Conservation (phyloP, 2,797 vertebrate species). For the Gallinago solitaria region DNA sequence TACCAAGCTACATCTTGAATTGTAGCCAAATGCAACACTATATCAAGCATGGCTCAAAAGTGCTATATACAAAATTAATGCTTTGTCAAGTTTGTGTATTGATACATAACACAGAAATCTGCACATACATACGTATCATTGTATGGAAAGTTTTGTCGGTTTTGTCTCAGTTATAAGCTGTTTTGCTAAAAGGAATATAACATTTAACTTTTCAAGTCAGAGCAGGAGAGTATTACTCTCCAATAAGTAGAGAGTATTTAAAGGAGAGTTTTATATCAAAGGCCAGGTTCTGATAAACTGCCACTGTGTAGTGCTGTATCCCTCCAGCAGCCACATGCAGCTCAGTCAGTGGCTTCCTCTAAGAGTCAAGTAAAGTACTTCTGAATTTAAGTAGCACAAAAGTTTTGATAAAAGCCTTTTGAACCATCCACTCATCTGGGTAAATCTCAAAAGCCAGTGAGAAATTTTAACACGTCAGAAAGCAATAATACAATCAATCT, state of each 20-base stretch:
- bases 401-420: not conserved
- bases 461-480: not conserved
- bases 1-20: constrained; percentile 45
- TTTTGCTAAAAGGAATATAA: not conserved
- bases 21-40: constrained; percentile 44
- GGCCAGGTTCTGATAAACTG: not conserved
- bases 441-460: not conserved
- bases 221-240: not conserved
- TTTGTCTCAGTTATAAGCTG: not conserved
- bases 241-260: not conserved
- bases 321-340: not conserved
- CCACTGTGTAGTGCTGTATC: not conserved
- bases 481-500: not conserved
- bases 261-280: not conserved
- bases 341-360: not conserved
- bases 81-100: not conserved
- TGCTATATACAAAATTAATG: not conserved
- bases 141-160: not conserved
- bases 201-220: not conserved
- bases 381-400: not conserved
- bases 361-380: not conserved
- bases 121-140: not conserved
- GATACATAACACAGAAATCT: not conserved
- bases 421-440: not conserved
- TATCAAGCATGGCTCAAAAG: not conserved